These are phyloP conservation scores for Cephus rjabovi DNA, from an alignment of 2,888 invertebrate genomes.

Conservation along the genomic window DNA sequence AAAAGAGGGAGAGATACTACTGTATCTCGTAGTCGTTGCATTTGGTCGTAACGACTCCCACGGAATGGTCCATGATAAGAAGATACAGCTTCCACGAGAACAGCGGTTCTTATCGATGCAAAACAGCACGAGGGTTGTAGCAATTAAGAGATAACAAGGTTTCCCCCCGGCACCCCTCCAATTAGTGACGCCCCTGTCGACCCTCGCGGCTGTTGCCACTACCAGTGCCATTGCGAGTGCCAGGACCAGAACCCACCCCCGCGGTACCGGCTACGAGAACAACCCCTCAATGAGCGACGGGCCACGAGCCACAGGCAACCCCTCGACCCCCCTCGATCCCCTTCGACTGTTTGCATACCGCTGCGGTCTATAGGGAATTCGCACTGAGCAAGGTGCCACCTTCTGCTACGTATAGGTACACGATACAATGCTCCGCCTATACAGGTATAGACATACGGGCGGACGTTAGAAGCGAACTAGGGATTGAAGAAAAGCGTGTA, in stretches of 20 bases:
- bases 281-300: background rate
- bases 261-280: conserved; percentile 15
- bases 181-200: conserved; percentile 62
- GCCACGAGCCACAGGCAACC: background rate
- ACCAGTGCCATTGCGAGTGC: conserved; percentile 29
- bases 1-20: conserved; percentile 22
- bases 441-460: no score
- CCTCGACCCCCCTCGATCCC: conserved; percentile 15
- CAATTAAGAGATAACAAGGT: conserved; percentile 68
- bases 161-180: conserved; percentile 64
- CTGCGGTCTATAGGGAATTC: conserved; percentile 42
- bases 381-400: conserved; percentile 41
- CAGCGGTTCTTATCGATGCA: conserved; percentile 62
- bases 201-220: conserved; percentile 23
- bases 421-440: no score
- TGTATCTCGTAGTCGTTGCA: no score
- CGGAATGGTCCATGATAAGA: background rate
- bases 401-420: no score
- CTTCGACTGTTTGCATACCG: conserved; percentile 48
- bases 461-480: no score
- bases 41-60: no score
- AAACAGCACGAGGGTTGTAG: conserved; percentile 64
- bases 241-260: conserved; percentile 45
- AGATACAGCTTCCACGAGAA: conserved; percentile 8
- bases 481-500: no score